Percentiles rank a stretch among this genome's conserved stretches.
Conservation (phyloP, 2,113 vertebrate species). For the Gavia stellata region DNA sequence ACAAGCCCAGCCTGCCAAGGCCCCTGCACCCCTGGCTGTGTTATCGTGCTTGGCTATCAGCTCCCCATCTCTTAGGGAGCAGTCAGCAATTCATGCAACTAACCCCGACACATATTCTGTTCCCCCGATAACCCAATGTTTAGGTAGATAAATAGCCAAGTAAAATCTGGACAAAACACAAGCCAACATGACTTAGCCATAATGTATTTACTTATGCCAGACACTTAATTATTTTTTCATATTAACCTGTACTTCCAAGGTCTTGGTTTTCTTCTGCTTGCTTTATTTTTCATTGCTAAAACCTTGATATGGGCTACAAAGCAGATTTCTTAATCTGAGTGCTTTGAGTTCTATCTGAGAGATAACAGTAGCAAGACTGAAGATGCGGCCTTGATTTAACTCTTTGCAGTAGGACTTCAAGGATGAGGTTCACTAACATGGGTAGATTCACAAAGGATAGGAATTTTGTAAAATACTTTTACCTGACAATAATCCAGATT, state of each 20-base stretch:
- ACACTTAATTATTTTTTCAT: not conserved
- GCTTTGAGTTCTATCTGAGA: not conserved
- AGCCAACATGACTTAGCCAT: not conserved
- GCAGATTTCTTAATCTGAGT: not conserved
- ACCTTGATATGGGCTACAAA: not conserved
- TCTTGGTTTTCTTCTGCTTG: not conserved
- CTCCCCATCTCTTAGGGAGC: not conserved
- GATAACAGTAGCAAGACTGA: not conserved
- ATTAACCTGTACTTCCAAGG: not conserved
- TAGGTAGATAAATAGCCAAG: not conserved
- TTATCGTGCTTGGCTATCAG: not conserved
- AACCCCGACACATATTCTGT: not conserved
- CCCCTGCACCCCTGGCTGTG: rapidly evolving
- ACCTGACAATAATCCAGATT: not conserved
- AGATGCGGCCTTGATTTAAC: not conserved
- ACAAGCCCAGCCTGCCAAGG: not conserved
- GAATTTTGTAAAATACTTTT: not conserved
- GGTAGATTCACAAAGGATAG: not conserved
- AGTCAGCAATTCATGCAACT: not conserved
- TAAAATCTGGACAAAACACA: not conserved
- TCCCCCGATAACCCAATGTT: not conserved
- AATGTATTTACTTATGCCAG: not conserved
- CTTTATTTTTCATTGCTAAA: not conserved
- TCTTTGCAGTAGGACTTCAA: not conserved
- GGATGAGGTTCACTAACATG: not conserved